Percentiles rank a stretch among this genome's conserved stretches.
These are phyloP conservation scores for Etheostoma perlongum DNA, from an alignment of 2,797 vertebrate species.

Conservation along the genomic window DNA sequence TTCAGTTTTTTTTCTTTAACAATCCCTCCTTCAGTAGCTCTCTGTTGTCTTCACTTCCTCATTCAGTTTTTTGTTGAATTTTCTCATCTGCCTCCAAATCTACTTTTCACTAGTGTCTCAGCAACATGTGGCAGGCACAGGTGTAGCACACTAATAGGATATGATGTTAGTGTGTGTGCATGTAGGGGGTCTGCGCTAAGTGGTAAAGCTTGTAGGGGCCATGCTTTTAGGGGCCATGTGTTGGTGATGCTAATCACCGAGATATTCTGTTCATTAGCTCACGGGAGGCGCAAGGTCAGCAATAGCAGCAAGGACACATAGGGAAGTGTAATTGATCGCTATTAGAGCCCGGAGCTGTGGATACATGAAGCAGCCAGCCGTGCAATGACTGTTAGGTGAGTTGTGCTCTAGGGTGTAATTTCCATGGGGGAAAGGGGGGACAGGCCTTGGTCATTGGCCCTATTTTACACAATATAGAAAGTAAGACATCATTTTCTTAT, in stretches of 20 bases:
- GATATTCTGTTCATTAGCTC: slow-evolving; percentile 34
- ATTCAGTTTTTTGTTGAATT: not conserved
- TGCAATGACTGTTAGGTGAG: not conserved
- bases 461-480: too few species aligned
- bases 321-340: slow-evolving; percentile 7
- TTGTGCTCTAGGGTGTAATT: not conserved
- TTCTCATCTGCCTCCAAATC: not conserved
- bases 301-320: slow-evolving; percentile 4
- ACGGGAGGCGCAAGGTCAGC: slow-evolving; percentile 51
- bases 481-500: too few species aligned
- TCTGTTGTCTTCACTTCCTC: slow-evolving; percentile 15
- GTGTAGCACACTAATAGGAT: slow-evolving; percentile 38
- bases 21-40: not conserved
- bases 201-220: slow-evolving; percentile 40
- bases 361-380: not conserved
- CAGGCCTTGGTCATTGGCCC: too few species aligned
- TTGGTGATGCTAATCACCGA: slow-evolving; percentile 48
- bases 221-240: slow-evolving; percentile 54
- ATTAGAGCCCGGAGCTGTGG: not conserved
- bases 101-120: not conserved
- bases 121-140: slow-evolving; percentile 38
- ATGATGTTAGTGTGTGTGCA: not conserved
- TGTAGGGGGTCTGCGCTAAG: slow-evolving; percentile 21
- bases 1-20: slow-evolving; percentile 6
- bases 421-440: too few species aligned